These are phyloP conservation scores for Hipparchia semele DNA, from an alignment of 2,888 invertebrate species.

Conservation along the genomic window DNA sequence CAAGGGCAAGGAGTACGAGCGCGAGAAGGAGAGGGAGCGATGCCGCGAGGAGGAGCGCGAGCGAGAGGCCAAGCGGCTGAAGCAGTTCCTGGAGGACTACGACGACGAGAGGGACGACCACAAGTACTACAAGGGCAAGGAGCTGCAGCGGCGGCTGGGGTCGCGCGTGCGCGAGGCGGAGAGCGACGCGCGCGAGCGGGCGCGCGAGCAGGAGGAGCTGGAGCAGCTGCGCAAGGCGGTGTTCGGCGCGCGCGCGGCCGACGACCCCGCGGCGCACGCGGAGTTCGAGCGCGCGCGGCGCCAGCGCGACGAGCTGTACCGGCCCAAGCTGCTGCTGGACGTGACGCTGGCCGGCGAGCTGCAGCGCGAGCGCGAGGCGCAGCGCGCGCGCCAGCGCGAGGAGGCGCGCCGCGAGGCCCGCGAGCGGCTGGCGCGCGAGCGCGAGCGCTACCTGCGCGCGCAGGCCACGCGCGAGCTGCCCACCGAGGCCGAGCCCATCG, in stretches of 20 bases:
- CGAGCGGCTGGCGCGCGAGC: constrained; percentile 80
- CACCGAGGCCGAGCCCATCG: constrained; percentile 88
- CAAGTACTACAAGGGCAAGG: constrained; percentile 97
- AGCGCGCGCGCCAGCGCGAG: constrained; percentile 73
- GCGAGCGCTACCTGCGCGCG: constrained; percentile 78
- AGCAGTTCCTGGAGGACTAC: constrained; percentile 99
- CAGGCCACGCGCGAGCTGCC: constrained; percentile 85
- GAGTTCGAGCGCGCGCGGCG: constrained; percentile 56
- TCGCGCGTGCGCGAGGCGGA: constrained; percentile 97
- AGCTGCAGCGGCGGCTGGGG: constrained; percentile 94
- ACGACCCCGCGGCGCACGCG: constrained; percentile 54
- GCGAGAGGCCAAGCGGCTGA: constrained; percentile 95
- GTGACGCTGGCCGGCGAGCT: constrained; percentile 84
- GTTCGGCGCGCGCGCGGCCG: constrained; percentile 81
- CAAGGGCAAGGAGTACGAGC: constrained; percentile 95
- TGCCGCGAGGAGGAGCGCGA: constrained; percentile 93
- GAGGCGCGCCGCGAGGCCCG: constrained; percentile 68
- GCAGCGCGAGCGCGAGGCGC: constrained; percentile 84
- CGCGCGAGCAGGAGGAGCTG: constrained; percentile 94
- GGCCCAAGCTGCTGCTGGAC: constrained; percentile 91
- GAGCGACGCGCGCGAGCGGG: constrained; percentile 94
- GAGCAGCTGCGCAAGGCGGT: constrained; percentile 85
- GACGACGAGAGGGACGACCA: constrained; percentile 98
- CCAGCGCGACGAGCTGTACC: constrained; percentile 92
- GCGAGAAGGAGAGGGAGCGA: constrained; percentile 88